These are phyloP conservation scores for Habrosyne pyritoides DNA, from an alignment of 2,888 invertebrate species.

Conservation along the genomic window DNA sequence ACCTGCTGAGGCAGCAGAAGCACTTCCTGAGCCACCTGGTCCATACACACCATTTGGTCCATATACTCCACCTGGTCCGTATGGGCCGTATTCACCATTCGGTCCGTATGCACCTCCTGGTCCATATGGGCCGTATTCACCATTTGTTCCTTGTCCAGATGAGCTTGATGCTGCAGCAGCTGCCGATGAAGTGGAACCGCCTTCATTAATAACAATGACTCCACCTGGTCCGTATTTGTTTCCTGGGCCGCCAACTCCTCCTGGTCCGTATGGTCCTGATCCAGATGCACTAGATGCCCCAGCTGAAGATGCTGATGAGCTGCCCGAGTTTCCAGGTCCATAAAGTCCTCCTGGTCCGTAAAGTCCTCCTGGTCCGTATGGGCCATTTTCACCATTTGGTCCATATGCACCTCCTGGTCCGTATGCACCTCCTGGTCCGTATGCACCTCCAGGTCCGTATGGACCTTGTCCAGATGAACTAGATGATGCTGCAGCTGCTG, in stretches of 20 bases:
- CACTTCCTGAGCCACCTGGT: not conserved
- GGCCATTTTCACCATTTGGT: slow-evolving; percentile 4
- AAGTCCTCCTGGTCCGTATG: too few relatives aligned
- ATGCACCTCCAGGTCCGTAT: not conserved
- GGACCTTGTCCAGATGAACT: slow-evolving; percentile 11
- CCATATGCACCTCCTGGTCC: slow-evolving; percentile 11
- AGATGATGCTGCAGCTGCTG: slow-evolving; percentile 21
- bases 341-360: slow-evolving; percentile 8
- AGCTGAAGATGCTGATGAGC: slow-evolving; percentile 10
- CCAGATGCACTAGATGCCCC: slow-evolving; percentile 5
- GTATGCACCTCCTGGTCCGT: slow-evolving; percentile 8
- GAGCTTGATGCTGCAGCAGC: too few relatives aligned
- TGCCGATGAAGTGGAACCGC: too few relatives aligned
- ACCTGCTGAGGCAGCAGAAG: not conserved
- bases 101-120: too few relatives aligned
- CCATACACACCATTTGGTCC: slow-evolving; percentile 11
- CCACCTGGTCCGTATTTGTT: not conserved
- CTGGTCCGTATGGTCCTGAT: slow-evolving; percentile 8
- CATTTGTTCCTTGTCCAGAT: too few relatives aligned
- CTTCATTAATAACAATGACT: too few relatives aligned
- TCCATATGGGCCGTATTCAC: not conserved
- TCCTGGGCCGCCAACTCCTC: too few relatives aligned
- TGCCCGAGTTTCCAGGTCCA: slow-evolving; percentile 12
- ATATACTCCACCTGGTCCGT: slow-evolving; percentile 5
- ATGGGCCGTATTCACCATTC: too few relatives aligned